Evolutionary conservation across 2,113 vertebrate genomes (phyloP), one percentile per base, ranked within the genome.

Genomic region (Clarias gariepinus): DNA sequence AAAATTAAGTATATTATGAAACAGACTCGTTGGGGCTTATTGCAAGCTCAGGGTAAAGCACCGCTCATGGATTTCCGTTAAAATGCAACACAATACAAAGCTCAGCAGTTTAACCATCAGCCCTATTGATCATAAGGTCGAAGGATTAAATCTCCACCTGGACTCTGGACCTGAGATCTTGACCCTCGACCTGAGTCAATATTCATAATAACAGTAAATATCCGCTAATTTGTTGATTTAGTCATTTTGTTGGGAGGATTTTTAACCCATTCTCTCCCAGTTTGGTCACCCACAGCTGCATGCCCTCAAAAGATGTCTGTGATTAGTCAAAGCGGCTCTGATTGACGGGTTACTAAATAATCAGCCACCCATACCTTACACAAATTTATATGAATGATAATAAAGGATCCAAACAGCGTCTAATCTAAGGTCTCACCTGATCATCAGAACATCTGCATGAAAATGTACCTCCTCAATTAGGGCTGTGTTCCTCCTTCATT

Each of bases 1-100:
- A 95, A 94, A 91, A 93, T 93, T 69, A 23, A 94, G 92, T 84
- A 86, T 91, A 90, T 93, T 94, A 92, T 93, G 88, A 92, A 90
- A 92, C 58, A 77, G 88, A 61, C 74, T 88, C 89, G 88, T 89
- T 89, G 90, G 83, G 91, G 91, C 85, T 86, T 63, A 77, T 28
- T 25, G 60, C n/a, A 30, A 30, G 21, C 52, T 28, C 57, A 21
- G 52, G 68, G 47, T 47, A 81, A 82, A 52, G 7, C 7, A 18
- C 30, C 5, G 57, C 81, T 18, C 66, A 66, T 68, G 36, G 58
- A 58, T 85, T 73, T 79, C 10, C 30, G 13, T 80, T 33, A 80
- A 80, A 80, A 60, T 36, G 77, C 18, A 80, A 60, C 18, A 36
- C 19, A 60, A 23, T 60, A 6, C 30, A 60, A 3, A 41, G 30